These are phyloP conservation scores for Horisme vitalbata DNA, from an alignment of 2,888 invertebrate genomes.

Conservation along the genomic window DNA sequence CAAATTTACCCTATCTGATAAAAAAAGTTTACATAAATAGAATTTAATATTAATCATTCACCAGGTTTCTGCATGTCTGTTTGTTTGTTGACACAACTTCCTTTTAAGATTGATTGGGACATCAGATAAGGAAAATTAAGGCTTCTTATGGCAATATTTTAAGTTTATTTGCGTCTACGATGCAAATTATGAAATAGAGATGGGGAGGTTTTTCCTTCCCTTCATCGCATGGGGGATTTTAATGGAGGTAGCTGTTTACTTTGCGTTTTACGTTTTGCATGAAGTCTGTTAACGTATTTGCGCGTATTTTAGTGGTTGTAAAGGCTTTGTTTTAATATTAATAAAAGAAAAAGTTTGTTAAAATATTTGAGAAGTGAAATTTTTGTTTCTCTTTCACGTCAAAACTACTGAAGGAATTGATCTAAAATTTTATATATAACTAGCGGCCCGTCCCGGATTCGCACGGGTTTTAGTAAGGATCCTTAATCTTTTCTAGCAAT, in stretches of 20 bases:
- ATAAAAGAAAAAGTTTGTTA: too few species aligned
- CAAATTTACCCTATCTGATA: too few species aligned
- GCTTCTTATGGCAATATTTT: conserved; percentile 71
- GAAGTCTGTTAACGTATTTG: conserved; percentile 30
- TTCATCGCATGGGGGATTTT: conserved; percentile 72
- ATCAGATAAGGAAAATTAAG: conserved; percentile 70
- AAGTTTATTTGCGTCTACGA: conserved; percentile 79
- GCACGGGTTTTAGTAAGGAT: too few species aligned
- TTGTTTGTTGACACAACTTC: conserved; percentile 25
- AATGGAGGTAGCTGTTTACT: conserved; percentile 53
- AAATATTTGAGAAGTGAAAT: too few species aligned
- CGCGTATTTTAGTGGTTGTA: conserved; percentile 15
- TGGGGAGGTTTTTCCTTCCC: conserved; percentile 65
- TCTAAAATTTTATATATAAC: too few species aligned
- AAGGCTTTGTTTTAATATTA: conserved; percentile 8
- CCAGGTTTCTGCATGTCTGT: too few species aligned
- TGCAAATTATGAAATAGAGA: conserved; percentile 81
- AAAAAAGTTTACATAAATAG: too few species aligned
- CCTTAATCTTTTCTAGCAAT: too few species aligned
- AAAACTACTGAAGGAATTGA: too few species aligned
- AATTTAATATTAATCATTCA: too few species aligned
- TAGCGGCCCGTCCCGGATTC: too few species aligned
- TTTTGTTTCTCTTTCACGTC: too few species aligned
- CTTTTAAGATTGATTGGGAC: conserved; percentile 63
- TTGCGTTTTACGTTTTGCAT: conserved; percentile 49